Conservation (phyloP, 2,113 vertebrate genomes). For the Polypterus senegalus region DNA sequence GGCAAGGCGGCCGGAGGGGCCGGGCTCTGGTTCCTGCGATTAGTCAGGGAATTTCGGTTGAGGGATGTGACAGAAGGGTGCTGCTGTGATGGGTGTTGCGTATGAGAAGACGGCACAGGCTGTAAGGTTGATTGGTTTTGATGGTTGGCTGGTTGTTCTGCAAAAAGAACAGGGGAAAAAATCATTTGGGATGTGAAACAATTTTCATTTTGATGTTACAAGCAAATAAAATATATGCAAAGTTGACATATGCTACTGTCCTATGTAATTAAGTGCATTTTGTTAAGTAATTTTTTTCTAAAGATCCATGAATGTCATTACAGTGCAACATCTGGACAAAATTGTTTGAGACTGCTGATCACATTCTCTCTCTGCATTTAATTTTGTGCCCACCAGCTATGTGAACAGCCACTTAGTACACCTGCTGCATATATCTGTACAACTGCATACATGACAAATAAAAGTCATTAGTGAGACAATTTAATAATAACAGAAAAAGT, state of each 20-base stretch:
- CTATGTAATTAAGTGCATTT: conserved; percentile 1
- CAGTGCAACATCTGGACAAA: conserved; percentile 9
- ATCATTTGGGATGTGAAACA: neutral
- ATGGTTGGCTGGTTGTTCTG: conserved; percentile 78
- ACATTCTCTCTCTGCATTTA: neutral
- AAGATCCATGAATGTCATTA: conserved; percentile 7
- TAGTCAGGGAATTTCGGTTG: conserved; percentile 88
- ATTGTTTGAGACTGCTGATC: conserved; percentile 2
- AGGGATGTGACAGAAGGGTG: conserved; percentile 85
- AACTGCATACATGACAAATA: neutral
- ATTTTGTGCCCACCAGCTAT: neutral
- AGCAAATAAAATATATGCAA: conserved; percentile 5
- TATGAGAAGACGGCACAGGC: conserved; percentile 76
- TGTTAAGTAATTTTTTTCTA: conserved; percentile 2
- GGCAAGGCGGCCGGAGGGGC: conserved; percentile 87
- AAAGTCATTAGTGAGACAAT: neutral
- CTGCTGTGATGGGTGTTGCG: conserved; percentile 70
- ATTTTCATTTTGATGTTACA: neutral
- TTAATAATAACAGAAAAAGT: neutral
- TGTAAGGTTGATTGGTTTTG: conserved; percentile 81
- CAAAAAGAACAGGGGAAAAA: conserved; percentile 23
- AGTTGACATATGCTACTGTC: neutral
- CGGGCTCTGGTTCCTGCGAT: conserved; percentile 89
- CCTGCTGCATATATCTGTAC: neutral
- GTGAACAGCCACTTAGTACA: neutral